Conservation (phyloP, 2,113 vertebrate genomes). For the Mystacornis crossleyi region DNA sequence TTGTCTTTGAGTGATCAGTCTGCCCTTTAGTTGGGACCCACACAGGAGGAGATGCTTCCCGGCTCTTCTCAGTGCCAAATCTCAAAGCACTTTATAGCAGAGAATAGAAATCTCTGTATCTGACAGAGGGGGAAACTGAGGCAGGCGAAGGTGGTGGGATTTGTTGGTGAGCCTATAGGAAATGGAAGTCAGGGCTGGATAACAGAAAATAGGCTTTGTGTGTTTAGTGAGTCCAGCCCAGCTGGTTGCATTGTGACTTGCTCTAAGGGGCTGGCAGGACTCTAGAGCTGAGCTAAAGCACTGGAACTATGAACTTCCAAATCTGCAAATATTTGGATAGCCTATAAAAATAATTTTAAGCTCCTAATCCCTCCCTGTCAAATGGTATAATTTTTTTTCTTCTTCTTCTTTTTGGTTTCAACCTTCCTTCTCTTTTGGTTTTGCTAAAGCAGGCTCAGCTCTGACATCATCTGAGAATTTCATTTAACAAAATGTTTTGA, state of each 20-base stretch:
- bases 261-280: conserved; percentile 17
- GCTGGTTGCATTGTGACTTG: not conserved
- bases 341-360: conserved; percentile 54
- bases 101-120: not conserved
- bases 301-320: conserved; percentile 39
- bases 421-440: not conserved
- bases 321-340: conserved; percentile 50
- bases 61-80: not conserved
- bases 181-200: not conserved
- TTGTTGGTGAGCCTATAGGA: not conserved
- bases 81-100: accelerated
- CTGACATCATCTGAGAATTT: conserved; percentile 54
- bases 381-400: not conserved
- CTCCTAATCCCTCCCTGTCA: conserved; percentile 42
- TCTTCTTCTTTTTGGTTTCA: not conserved
- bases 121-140: not conserved
- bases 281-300: conserved; percentile 16
- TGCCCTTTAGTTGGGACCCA: accelerated
- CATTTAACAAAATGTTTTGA: conserved; percentile 47
- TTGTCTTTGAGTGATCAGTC: not conserved
- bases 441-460: conserved; percentile 11
- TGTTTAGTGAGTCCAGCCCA: not conserved
- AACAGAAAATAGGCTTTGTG: not conserved
- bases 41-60: accelerated
- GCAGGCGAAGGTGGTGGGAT: not conserved